These are phyloP conservation scores for Heliothis peltigera DNA, from an alignment of 2,888 invertebrate species.

Conservation along the genomic window DNA sequence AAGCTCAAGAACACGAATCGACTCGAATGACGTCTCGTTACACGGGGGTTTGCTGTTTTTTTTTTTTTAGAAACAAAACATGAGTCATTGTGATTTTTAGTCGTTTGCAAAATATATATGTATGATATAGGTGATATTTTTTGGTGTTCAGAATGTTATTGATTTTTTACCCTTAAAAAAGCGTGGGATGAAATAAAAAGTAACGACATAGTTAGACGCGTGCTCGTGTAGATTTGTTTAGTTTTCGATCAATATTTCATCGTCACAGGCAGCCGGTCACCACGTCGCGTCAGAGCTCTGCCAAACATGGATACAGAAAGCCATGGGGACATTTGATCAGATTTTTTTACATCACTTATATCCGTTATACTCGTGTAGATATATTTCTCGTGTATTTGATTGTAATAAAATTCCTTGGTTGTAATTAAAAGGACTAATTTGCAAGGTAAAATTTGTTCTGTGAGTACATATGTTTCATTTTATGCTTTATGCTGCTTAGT, in stretches of 20 bases:
- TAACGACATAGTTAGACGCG: conserved; percentile 38
- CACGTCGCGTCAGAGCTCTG: conserved; percentile 70
- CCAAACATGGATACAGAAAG: conserved; percentile 58
- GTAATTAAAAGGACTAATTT: neutral
- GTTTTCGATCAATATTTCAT: conserved; percentile 82
- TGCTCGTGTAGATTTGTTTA: conserved; percentile 73
- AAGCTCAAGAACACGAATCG: conserved; percentile 58
- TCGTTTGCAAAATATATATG: conserved; percentile 13
- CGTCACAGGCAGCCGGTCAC: conserved; percentile 79
- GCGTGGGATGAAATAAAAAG: conserved; percentile 36
- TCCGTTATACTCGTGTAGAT: too few relatives aligned
- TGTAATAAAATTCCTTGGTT: neutral
- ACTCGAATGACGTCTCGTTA: conserved; percentile 63
- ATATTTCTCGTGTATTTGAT: neutral
- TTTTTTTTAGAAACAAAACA: conserved; percentile 46
- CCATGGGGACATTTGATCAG: conserved; percentile 33
- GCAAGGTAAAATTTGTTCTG: neutral
- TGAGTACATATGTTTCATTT: neutral
- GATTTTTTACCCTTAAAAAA: conserved; percentile 30
- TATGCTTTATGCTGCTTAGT: neutral
- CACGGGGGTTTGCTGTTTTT: conserved; percentile 38
- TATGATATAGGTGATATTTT: conserved; percentile 1
- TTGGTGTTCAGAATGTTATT: conserved; percentile 5
- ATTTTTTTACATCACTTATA: conserved; percentile 19
- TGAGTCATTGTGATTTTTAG: conserved; percentile 58